These are phyloP conservation scores for Epinephelus malabaricus DNA, from an alignment of 2,797 vertebrate genomes.

Conservation along the genomic window DNA sequence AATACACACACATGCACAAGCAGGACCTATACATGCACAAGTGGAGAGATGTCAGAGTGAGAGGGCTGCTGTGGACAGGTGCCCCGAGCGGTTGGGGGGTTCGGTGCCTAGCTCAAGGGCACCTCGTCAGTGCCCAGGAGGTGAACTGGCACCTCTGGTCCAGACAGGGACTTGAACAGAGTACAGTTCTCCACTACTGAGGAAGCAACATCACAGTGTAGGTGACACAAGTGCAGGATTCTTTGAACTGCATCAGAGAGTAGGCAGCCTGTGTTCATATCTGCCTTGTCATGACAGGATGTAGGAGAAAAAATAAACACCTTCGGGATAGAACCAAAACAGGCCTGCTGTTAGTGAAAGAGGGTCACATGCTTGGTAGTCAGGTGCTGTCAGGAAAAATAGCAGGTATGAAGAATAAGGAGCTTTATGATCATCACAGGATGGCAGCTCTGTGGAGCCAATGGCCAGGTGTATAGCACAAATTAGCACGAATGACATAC, in stretches of 20 bases:
- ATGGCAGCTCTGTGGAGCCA: constrained; percentile 12
- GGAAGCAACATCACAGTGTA: constrained; percentile 20
- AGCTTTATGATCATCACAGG: constrained; percentile 19
- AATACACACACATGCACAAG: no score
- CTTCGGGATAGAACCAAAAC: constrained; percentile 2
- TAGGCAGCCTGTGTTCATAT: constrained; percentile 63
- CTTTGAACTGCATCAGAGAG: constrained; percentile 81
- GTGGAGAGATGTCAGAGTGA: no score
- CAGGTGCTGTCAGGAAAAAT: constrained; percentile 22
- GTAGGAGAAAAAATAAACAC: constrained; percentile 16
- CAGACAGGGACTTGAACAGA: no score
- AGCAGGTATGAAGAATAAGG: constrained; percentile 25
- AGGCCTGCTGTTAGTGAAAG: constrained; percentile 14
- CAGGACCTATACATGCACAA: no score
- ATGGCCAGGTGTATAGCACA: constrained; percentile 34
- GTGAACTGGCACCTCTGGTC: no score
- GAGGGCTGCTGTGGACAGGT: no score
- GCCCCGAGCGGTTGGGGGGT: no score
- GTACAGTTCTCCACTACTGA: neutral
- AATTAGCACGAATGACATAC: constrained; percentile 40
- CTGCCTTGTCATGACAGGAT: constrained; percentile 55
- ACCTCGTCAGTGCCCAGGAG: no score
- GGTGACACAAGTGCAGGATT: constrained; percentile 62
- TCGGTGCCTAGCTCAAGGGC: no score
- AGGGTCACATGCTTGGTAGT: constrained; percentile 33